A percentile compares a stretch with the other conserved stretches of the same genome.
phyloP scores from a whole-genome alignment of 2,113 vertebrate genomes.

The Panthera leo region DNA sequence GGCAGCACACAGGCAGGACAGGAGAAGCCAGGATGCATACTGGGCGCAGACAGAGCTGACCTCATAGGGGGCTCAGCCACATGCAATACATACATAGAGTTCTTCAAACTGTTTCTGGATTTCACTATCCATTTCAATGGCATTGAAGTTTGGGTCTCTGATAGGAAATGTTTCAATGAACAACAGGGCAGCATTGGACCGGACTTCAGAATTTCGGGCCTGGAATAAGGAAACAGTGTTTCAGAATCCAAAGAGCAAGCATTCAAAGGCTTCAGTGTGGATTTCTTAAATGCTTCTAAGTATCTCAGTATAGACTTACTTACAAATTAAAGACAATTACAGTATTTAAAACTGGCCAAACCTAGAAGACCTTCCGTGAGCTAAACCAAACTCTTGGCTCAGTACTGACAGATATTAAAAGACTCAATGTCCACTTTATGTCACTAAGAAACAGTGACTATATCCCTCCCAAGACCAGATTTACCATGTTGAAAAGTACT shows the following conservation, averaged over 20 bases:
- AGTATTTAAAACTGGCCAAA: not conserved
- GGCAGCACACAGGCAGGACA: too few species aligned
- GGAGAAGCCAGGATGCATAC: not conserved
- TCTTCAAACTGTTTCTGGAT: slow-evolving; percentile 96
- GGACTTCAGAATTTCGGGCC: slow-evolving; percentile 94
- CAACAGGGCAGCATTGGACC: slow-evolving; percentile 93
- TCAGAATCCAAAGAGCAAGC: not conserved
- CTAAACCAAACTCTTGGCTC: not conserved
- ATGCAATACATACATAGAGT: slow-evolving; percentile 88
- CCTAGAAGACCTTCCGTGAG: not conserved
- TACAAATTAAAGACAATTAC: not conserved
- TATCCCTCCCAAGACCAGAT: not conserved
- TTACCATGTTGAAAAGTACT: not conserved
- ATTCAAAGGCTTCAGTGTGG: not conserved
- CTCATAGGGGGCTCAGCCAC: accelerated
- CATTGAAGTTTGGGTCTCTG: slow-evolving; percentile 87
- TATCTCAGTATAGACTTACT: not conserved
- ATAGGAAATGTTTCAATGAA: slow-evolving; percentile 96
- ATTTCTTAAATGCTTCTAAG: not conserved
- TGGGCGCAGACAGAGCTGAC: not conserved
- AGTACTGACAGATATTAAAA: not conserved
- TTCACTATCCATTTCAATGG: slow-evolving; percentile 86
- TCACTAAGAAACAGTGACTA: not conserved
- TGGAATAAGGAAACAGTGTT: slow-evolving; percentile 63
- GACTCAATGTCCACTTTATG: not conserved